Evolutionary conservation across 2,113 vertebrate species (phyloP).

Genomic region (Glaucomys volans): DNA sequence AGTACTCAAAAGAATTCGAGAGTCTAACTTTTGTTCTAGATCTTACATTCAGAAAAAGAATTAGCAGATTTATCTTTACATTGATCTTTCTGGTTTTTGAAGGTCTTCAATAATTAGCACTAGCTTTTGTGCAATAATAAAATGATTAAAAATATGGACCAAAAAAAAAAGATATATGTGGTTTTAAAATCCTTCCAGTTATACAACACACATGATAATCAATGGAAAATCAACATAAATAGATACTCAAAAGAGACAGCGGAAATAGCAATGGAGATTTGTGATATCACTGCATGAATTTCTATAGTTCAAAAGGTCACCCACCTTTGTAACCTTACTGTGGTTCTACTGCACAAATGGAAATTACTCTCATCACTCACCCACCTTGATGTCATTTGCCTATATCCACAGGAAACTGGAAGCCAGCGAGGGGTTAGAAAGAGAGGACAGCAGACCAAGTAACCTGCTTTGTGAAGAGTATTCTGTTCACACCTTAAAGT

Average conservation of each 20-base stretch:
- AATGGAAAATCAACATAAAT: constrained; percentile 10
- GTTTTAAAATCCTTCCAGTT: not conserved
- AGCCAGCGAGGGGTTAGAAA: not conserved
- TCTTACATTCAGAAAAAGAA: not conserved
- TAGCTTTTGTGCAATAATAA: not conserved
- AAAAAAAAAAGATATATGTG: not conserved
- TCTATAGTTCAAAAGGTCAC: not conserved
- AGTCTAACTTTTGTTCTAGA: not conserved
- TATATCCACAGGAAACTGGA: not conserved
- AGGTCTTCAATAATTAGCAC: not conserved
- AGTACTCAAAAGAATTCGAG: not conserved
- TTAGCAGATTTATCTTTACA: constrained; percentile 22
- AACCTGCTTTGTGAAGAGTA: not conserved
- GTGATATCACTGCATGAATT: not conserved
- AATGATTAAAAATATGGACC: not conserved
- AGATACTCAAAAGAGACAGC: not conserved
- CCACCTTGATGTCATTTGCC: not conserved
- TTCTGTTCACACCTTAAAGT: not conserved
- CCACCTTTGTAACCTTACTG: not conserved
- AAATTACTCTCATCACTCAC: not conserved
- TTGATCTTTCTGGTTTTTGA: constrained; percentile 24
- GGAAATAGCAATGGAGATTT: not conserved
- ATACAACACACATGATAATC: not conserved
- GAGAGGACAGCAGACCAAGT: not conserved
- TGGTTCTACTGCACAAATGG: not conserved